A percentile compares a stretch with the other conserved stretches of the same genome.
Evolutionary conservation across 1,140 invertebrate genomes (phyloP).

Genomic region (Propsilocerus akamusi): DNA sequence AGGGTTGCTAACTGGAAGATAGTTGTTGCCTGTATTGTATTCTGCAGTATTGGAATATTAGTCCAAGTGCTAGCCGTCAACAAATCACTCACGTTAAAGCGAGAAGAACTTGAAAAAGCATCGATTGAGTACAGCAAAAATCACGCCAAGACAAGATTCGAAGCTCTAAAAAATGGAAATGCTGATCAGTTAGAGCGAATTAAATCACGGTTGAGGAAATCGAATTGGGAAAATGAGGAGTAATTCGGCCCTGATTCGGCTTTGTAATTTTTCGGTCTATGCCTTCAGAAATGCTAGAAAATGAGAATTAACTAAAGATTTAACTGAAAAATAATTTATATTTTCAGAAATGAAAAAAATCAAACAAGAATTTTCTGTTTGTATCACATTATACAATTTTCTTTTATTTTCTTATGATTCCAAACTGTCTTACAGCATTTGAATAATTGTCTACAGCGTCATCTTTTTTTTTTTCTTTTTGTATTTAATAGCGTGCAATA

Average conservation of each 20-base stretch:
- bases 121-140: conserved; percentile 26
- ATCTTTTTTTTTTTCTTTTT: no score
- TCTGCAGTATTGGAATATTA: conserved; percentile 29
- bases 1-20: conserved; percentile 34
- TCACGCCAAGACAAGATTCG: conserved; percentile 24
- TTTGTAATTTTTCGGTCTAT: no score
- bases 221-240: not conserved
- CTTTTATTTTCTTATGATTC: not conserved
- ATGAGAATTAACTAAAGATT: not conserved
- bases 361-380: not conserved
- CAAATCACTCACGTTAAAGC: conserved; percentile 25
- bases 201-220: no score
- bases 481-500: no score
- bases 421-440: not conserved
- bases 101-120: conserved; percentile 23
- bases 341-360: not conserved
- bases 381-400: not conserved
- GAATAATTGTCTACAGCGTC: no score
- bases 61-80: conserved; percentile 33
- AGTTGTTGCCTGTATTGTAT: conserved; percentile 27
- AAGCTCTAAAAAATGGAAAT: conserved; percentile 30
- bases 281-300: not conserved
- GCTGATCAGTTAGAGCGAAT: conserved; percentile 24
- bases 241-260: no score
- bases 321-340: not conserved